Conservation (phyloP, 2,888 invertebrate genomes). For the Cerceris ruficornis region DNA sequence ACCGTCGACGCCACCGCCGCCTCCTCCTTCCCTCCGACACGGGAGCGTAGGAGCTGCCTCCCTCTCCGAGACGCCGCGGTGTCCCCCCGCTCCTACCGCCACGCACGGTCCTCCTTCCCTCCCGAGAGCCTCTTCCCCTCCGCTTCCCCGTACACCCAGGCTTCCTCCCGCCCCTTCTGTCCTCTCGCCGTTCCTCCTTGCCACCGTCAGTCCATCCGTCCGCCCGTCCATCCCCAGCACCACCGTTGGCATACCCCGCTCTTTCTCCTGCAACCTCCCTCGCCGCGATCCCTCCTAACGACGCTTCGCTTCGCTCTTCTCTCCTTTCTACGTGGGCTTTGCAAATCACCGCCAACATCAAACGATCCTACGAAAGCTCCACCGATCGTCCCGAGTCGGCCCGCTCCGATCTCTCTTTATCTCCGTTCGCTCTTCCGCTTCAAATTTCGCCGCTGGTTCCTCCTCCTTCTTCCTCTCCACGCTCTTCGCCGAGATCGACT, state of each 20-base stretch:
- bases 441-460: too few species aligned
- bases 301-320: constrained; percentile 1
- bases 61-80: constrained; percentile 22
- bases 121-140: constrained; percentile 9
- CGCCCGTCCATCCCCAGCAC: constrained; percentile 35
- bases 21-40: not conserved
- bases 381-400: not conserved
- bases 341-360: constrained; percentile 37
- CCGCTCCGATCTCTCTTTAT: too few species aligned
- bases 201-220: constrained; percentile 32
- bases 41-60: constrained; percentile 39
- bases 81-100: constrained; percentile 32
- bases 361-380: constrained; percentile 1
- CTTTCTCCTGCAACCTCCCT: constrained; percentile 34
- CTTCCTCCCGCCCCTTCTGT: constrained; percentile 27
- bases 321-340: constrained; percentile 16
- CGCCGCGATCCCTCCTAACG: constrained; percentile 18
- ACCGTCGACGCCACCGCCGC: not conserved
- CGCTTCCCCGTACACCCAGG: constrained; percentile 6
- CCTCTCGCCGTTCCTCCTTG: constrained; percentile 25
- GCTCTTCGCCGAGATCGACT: too few species aligned
- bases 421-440: too few species aligned
- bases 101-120: constrained; percentile 23
- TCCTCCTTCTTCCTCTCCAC: too few species aligned
- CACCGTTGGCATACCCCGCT: constrained; percentile 35